Conservation (phyloP, 2,113 vertebrate genomes). For the Mystacornis crossleyi region DNA sequence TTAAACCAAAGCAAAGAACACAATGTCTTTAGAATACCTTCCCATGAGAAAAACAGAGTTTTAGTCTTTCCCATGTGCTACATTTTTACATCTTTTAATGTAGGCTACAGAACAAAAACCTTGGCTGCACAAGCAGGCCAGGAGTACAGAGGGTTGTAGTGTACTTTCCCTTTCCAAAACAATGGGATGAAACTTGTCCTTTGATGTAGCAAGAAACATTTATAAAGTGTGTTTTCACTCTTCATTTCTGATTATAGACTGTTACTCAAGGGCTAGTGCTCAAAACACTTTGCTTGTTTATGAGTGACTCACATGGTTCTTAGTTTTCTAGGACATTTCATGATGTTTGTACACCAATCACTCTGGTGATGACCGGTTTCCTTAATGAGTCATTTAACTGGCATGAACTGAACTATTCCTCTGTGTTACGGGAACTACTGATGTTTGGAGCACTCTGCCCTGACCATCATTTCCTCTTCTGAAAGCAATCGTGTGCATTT, state of each 20-base stretch:
- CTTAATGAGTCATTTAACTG: slow-evolving; percentile 1
- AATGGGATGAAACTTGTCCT: not conserved
- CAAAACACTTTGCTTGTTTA: not conserved
- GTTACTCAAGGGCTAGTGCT: slow-evolving; percentile 7
- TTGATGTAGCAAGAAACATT: not conserved
- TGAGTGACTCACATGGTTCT: not conserved
- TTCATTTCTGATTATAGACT: slow-evolving; percentile 11
- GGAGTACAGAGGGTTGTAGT: not conserved
- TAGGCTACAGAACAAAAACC: slow-evolving; percentile 10
- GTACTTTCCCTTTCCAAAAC: slow-evolving; percentile 22
- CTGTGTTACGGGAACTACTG: not conserved
- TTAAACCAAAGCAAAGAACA: not conserved
- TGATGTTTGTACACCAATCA: slow-evolving; percentile 41
- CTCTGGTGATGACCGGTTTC: fast-evolving
- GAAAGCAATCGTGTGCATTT: not conserved
- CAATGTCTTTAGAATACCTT: not conserved
- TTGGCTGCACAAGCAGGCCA: slow-evolving; percentile 45
- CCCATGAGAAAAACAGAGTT: slow-evolving; percentile 11
- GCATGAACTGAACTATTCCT: not conserved
- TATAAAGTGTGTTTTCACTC: not conserved
- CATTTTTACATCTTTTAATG: slow-evolving; percentile 37
- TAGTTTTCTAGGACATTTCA: slow-evolving; percentile 25
- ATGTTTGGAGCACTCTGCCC: not conserved
- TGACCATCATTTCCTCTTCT: not conserved
- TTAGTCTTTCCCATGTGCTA: slow-evolving; percentile 18